Base-by-base conservation (phyloP, 2,797 vertebrate species). In the Gastrophryne carolinensis region DNA sequence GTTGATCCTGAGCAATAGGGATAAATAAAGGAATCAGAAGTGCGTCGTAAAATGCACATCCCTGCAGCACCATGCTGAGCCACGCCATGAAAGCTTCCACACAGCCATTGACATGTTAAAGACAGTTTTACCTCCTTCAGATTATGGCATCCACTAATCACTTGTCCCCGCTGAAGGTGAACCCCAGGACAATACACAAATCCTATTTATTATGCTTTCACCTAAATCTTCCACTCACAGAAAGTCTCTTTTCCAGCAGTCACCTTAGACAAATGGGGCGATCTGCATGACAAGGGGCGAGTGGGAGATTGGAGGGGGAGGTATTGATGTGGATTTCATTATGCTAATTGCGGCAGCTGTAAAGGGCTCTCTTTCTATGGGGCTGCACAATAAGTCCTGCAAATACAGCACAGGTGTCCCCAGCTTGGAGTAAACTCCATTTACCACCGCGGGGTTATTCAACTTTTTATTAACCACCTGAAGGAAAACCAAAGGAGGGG, bases 311-410 rank as follows among this genome's bases (percentile, higher is more conserved):
- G 92, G 91, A 91, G 89, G 67, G 82, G 29, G 88, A 93, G 91
- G 93, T 95, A 95, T 93, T 94, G 93, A 95, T 94, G 92, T 90
- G 89, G 91, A 93, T 95, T 94, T 96, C 94, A 95, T 95, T 95
- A 96, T 94, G 94, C 91, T 95, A 95, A 95, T 95, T 91, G 83
- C 82, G 89, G 86, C 85, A 88, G 84, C 91, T 92, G 91, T 92
- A 92, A 92, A 92, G 91, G 90, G 90, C 85, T 80, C 84, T 81
- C 35, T 35, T 85, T 84, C 81, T 84, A 83, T 67, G 72, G 41
- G 79, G 83, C 79, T 57, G 82, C 84, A 89, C 89, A 92, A 94
- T 91, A 86, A 91, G 83, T 89, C 86, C 81, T 83, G 84, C 83
- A 86, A 87, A 88, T 91, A 93, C 94, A 94, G 95, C 91, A 93